Evolutionary conservation across 2,113 vertebrate species (phyloP).

Genomic region (Ptychochromis oligacanthus): DNA sequence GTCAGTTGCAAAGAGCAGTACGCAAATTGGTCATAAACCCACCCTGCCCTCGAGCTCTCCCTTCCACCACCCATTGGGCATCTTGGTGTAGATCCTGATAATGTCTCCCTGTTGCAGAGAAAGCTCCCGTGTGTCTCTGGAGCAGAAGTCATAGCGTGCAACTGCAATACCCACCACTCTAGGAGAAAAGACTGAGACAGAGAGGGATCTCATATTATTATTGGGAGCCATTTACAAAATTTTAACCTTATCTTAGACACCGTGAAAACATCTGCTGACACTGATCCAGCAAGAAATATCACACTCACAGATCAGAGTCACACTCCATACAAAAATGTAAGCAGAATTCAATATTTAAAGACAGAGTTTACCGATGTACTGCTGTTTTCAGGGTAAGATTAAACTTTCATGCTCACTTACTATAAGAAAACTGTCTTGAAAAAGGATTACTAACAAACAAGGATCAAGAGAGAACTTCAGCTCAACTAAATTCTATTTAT

Average conservation of each 20-base stretch:
- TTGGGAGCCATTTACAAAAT: not conserved
- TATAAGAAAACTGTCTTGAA: not conserved
- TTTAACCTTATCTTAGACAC: not conserved
- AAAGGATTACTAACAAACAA: not conserved
- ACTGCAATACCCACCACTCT: constrained; percentile 89
- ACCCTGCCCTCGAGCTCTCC: constrained; percentile 88
- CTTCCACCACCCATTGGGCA: constrained; percentile 94
- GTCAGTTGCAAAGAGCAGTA: not conserved
- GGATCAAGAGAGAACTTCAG: not conserved
- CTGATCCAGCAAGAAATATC: constrained; percentile 7
- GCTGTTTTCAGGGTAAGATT: not conserved
- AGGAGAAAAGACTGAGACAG: constrained; percentile 85
- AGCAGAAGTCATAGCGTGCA: constrained; percentile 92
- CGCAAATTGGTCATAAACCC: not conserved
- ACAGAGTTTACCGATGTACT: constrained; percentile 1
- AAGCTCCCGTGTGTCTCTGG: constrained; percentile 90
- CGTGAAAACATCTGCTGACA: constrained; percentile 13
- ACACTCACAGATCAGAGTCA: not conserved
- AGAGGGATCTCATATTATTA: not conserved
- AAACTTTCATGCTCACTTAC: not conserved
- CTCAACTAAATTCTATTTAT: not conserved
- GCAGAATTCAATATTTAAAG: constrained; percentile 6
- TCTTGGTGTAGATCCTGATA: constrained; percentile 92
- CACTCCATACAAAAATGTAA: not conserved
- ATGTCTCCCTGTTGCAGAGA: constrained; percentile 89